Conservation (phyloP, 2,797 vertebrate genomes). For the Aphelocoma californica region DNA sequence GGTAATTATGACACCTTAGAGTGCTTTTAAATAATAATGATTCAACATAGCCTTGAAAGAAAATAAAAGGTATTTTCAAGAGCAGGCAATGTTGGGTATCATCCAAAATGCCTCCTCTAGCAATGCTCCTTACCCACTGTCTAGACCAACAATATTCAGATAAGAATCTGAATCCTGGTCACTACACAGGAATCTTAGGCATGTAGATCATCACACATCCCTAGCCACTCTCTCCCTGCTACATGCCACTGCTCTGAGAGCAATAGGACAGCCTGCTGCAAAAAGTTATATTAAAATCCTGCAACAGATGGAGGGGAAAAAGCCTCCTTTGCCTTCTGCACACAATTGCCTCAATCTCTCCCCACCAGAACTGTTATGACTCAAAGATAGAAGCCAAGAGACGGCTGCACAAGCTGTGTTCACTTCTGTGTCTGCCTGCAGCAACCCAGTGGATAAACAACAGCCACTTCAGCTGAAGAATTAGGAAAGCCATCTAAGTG, state of each 20-base stretch:
- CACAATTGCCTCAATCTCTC: neutral
- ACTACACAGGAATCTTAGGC: neutral
- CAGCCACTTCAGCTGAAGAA: neutral
- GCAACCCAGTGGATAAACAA: neutral
- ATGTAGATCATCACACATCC: neutral
- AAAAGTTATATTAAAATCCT: conserved; percentile 9
- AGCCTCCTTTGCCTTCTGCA: neutral
- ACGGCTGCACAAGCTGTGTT: conserved; percentile 11
- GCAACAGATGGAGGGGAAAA: neutral
- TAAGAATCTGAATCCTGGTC: neutral
- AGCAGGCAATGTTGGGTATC: neutral
- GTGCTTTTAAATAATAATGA: neutral
- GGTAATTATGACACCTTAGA: neutral
- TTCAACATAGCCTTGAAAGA: neutral
- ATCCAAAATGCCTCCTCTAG: neutral
- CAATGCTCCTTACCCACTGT: conserved; percentile 1
- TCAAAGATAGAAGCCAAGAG: conserved; percentile 4
- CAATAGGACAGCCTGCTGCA: neutral
- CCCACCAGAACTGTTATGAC: neutral
- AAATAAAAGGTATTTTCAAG: neutral
- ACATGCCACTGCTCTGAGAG: neutral
- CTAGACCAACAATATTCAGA: conserved; percentile 9
- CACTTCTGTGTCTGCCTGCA: conserved; percentile 4
- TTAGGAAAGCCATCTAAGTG: neutral
- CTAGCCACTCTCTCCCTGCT: neutral